These are phyloP conservation scores for Rhagonycha lutea DNA, from an alignment of 2,888 invertebrate genomes.

Conservation along the genomic window DNA sequence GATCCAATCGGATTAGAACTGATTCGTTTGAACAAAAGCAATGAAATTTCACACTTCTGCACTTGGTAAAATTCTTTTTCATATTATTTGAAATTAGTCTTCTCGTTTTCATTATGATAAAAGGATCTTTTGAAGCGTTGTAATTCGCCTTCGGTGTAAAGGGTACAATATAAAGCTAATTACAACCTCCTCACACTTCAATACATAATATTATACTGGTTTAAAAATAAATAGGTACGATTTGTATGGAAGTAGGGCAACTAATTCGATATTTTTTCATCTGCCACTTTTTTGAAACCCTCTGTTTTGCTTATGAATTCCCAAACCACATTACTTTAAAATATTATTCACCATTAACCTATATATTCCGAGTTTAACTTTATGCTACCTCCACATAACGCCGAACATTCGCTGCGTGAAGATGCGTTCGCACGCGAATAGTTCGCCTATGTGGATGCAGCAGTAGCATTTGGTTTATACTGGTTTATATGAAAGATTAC, in stretches of 20 bases:
- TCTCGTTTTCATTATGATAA: slow-evolving; percentile 17
- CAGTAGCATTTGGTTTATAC: background rate
- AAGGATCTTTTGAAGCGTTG: slow-evolving; percentile 17
- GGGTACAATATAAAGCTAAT: slow-evolving; percentile 21
- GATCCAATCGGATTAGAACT: background rate
- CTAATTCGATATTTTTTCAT: background rate
- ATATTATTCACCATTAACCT: no score
- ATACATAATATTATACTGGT: slow-evolving; percentile 2
- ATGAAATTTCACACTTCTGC: background rate
- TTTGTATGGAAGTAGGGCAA: background rate
- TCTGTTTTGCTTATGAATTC: no score
- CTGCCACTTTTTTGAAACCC: background rate
- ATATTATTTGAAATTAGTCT: background rate
- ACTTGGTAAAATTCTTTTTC: background rate
- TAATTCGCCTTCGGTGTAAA: slow-evolving; percentile 20
- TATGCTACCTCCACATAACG: no score
- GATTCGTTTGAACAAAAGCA: slow-evolving; percentile 7
- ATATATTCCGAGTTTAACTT: no score
- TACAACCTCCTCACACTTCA: slow-evolving; percentile 15
- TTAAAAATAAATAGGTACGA: background rate
- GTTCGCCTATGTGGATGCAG: no score
- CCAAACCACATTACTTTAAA: no score
- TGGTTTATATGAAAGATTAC: no score
- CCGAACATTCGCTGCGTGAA: no score
- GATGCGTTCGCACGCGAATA: no score